phyloP scores from a whole-genome alignment of 2,113 vertebrate species.

The Menura novaehollandiae region DNA sequence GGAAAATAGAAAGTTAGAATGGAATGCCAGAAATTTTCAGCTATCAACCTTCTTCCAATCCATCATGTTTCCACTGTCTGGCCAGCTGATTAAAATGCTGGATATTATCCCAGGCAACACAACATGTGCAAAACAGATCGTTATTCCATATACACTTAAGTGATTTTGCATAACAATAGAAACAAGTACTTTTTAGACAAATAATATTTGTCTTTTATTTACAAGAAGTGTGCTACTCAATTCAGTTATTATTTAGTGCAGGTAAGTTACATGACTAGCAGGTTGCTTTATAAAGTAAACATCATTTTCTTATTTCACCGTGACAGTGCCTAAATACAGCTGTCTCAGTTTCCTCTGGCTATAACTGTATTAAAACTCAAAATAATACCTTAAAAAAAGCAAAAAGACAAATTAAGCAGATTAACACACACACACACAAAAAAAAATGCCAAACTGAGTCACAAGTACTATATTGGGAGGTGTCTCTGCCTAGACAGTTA shows the following conservation, averaged over 20 bases:
- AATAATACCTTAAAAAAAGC: neutral
- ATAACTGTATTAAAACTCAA: neutral
- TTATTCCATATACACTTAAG: slow-evolving; percentile 65
- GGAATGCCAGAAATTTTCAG: slow-evolving; percentile 71
- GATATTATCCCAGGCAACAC: slow-evolving; percentile 77
- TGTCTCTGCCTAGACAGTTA: neutral
- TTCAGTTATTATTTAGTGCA: neutral
- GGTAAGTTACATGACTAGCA: neutral
- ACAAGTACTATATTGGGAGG: neutral
- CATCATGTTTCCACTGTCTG: slow-evolving; percentile 82
- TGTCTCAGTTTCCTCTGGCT: neutral
- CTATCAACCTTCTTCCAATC: slow-evolving; percentile 72
- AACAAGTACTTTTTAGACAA: slow-evolving; percentile 35
- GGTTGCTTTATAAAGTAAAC: slow-evolving; percentile 1
- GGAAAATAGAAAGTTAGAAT: slow-evolving; percentile 69
- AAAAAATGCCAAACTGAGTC: neutral
- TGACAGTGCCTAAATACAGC: neutral
- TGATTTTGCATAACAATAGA: slow-evolving; percentile 73
- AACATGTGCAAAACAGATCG: slow-evolving; percentile 83
- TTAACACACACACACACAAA: neutral
- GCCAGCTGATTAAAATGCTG: slow-evolving; percentile 92
- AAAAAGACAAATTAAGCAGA: neutral
- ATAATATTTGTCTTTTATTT: slow-evolving; percentile 33
- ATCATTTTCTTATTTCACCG: neutral
- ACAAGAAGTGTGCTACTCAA: neutral